Percentiles rank a stretch among this genome's conserved stretches.
Evolutionary conservation across 2,113 vertebrate species (phyloP).

Genomic region (Dasyprocta punctata): DNA sequence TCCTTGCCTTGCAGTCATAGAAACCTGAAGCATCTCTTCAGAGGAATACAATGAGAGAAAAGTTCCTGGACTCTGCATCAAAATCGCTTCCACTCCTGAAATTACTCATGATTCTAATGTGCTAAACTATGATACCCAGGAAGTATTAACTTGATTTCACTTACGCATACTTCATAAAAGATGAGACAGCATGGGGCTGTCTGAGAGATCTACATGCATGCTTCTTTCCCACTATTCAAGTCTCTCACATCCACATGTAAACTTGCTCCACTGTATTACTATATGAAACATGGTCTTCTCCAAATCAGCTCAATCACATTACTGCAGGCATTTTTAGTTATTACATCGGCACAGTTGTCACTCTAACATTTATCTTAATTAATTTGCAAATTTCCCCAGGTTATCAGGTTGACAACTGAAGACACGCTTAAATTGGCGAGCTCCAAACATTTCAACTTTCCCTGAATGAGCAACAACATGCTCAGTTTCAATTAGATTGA

Average conservation of each 20-base stretch:
- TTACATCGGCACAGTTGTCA: background rate
- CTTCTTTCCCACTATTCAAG: background rate
- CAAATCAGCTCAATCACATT: background rate
- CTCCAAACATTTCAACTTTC: slow-evolving; percentile 36
- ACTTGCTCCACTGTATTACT: background rate
- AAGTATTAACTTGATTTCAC: background rate
- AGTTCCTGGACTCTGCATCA: background rate
- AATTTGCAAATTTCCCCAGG: slow-evolving; percentile 25
- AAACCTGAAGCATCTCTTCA: background rate
- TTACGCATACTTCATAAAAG: background rate
- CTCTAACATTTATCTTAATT: slow-evolving; percentile 45
- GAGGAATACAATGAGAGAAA: background rate
- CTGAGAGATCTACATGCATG: background rate
- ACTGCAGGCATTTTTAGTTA: background rate
- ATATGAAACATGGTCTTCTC: background rate
- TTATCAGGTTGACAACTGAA: slow-evolving; percentile 53
- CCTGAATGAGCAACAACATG: slow-evolving; percentile 7
- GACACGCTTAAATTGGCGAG: slow-evolving; percentile 11
- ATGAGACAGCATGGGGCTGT: background rate
- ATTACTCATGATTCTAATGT: background rate
- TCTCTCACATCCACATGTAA: background rate
- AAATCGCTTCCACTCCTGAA: background rate
- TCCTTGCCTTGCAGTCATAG: too few species aligned
- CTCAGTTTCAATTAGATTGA: slow-evolving; percentile 19
- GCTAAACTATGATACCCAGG: background rate